phyloP scores from a whole-genome alignment of 2,113 vertebrate species.

The Trichomycterus rosablanca region DNA sequence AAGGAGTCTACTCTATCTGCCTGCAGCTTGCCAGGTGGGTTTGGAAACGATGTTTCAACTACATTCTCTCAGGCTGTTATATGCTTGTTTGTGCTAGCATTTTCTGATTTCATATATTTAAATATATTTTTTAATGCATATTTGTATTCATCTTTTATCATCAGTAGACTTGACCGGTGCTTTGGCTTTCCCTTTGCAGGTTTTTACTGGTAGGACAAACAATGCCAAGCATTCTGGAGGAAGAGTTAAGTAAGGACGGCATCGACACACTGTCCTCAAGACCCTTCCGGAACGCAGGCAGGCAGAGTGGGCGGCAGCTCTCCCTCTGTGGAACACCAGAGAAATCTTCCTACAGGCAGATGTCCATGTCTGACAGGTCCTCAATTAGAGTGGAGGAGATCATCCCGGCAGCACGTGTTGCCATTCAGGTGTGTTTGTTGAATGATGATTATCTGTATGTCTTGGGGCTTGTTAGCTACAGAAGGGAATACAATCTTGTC shows the following conservation, averaged over 20 bases:
- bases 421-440: conserved; percentile 89
- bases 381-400: conserved; percentile 97
- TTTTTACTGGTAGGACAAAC: conserved; percentile 95
- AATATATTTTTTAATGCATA: not conserved
- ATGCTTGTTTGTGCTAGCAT: not conserved
- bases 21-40: conserved; percentile 89
- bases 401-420: conserved; percentile 92
- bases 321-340: conserved; percentile 93
- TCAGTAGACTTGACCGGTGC: not conserved
- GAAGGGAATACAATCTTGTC: too few species aligned
- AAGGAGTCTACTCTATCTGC: conserved; percentile 97
- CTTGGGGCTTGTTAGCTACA: too few species aligned
- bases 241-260: conserved; percentile 85
- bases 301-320: conserved; percentile 83
- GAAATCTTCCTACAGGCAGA: conserved; percentile 90
- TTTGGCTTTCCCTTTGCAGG: conserved; percentile 58
- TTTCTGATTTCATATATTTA: not conserved
- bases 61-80: not conserved
- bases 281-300: conserved; percentile 85
- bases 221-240: conserved; percentile 85
- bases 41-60: not conserved
- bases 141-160: not conserved
- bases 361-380: conserved; percentile 93
- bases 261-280: conserved; percentile 88
- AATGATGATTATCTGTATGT: too few species aligned